Evolutionary conservation across 2,797 vertebrate species (phyloP).

Genomic region (Pelodytes ibericus): DNA sequence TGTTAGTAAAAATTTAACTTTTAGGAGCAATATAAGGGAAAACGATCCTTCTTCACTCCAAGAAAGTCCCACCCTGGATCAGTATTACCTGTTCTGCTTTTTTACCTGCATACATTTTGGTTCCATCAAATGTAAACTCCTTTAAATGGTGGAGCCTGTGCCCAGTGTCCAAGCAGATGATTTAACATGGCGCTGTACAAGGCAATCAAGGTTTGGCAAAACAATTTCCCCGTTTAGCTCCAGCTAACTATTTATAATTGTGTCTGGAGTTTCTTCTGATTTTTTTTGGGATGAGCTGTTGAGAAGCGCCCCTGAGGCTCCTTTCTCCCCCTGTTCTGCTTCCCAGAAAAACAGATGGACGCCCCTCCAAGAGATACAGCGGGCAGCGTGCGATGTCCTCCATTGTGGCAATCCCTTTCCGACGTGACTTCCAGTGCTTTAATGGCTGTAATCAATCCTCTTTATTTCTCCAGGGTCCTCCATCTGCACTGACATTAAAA

Average conservation of each 20-base stretch:
- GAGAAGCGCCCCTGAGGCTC: conserved; percentile 1
- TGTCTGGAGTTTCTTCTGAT: conserved; percentile 15
- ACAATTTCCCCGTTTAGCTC: too few relatives aligned
- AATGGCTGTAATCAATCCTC: conserved; percentile 54
- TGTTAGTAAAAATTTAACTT: too few relatives aligned
- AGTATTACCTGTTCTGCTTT: too few relatives aligned
- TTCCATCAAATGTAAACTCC: too few relatives aligned
- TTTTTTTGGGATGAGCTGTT: not conserved
- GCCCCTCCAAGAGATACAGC: conserved; percentile 19
- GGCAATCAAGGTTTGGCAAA: too few relatives aligned
- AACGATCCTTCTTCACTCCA: too few relatives aligned
- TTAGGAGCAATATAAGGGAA: too few relatives aligned
- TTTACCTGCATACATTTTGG: too few relatives aligned
- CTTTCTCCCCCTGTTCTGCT: conserved; percentile 10
- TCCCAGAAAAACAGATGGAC: conserved; percentile 47
- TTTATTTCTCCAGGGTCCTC: conserved; percentile 40
- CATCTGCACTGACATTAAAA: conserved; percentile 28
- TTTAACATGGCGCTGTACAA: too few relatives aligned
- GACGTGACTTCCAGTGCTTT: conserved; percentile 45
- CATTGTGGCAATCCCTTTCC: conserved; percentile 42
- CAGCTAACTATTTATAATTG: not conserved
- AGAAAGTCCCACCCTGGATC: too few relatives aligned
- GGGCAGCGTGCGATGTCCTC: conserved; percentile 35
- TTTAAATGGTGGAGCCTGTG: too few relatives aligned
- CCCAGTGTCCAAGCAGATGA: too few relatives aligned